These are phyloP conservation scores for Marmota flaviventris DNA, from an alignment of 2,113 vertebrate species.

Conservation along the genomic window DNA sequence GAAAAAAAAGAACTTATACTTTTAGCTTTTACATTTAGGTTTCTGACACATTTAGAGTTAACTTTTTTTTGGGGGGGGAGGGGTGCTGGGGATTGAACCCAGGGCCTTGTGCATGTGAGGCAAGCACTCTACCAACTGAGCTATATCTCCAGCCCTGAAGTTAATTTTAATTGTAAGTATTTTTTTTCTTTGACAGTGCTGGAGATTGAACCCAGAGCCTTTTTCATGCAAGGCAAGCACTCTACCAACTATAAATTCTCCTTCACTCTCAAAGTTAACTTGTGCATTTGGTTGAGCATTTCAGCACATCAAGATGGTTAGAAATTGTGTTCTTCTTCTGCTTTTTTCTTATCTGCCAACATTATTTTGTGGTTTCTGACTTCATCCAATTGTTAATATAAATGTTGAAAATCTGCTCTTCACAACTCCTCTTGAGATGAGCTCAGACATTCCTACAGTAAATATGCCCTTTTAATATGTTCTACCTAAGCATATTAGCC, in stretches of 20 bases:
- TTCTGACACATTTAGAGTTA: too few relatives aligned
- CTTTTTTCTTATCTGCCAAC: not conserved
- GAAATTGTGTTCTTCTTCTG: not conserved
- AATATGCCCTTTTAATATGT: not conserved
- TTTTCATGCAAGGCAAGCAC: too few relatives aligned
- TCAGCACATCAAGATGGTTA: slow-evolving; percentile 1
- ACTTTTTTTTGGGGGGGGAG: too few relatives aligned
- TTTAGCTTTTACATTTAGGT: too few relatives aligned
- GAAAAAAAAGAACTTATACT: not conserved
- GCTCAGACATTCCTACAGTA: not conserved
- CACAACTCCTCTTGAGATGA: not conserved
- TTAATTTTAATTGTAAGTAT: too few relatives aligned
- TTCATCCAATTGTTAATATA: slow-evolving; percentile 7
- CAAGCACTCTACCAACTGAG: too few relatives aligned
- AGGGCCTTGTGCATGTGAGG: too few relatives aligned
- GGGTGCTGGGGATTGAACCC: too few relatives aligned
- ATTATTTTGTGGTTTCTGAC: slow-evolving; percentile 8
- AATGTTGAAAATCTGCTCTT: not conserved
- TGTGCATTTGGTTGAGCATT: slow-evolving; percentile 16
- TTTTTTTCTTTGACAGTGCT: too few relatives aligned
- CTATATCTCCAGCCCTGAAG: too few relatives aligned
- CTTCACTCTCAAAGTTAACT: not conserved
- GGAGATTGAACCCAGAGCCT: too few relatives aligned
- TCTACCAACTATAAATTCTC: not conserved
- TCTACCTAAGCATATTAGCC: not conserved